phyloP scores from a whole-genome alignment of 2,113 vertebrate genomes.

The Peromyscus leucopus region DNA sequence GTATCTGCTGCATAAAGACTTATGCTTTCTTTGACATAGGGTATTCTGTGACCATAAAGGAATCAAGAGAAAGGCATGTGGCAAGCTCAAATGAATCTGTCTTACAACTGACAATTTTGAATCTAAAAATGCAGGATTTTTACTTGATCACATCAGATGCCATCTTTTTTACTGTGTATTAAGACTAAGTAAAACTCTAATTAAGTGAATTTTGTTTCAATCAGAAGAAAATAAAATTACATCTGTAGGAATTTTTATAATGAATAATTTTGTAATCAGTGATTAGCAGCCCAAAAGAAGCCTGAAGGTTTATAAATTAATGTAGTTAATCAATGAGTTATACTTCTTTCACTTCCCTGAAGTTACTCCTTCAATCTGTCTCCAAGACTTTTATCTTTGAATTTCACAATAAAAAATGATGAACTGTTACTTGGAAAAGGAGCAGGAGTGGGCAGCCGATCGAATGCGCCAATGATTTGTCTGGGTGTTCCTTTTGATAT shows the following conservation, averaged over 20 bases:
- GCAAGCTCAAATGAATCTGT: slow-evolving; percentile 28
- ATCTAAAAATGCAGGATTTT: slow-evolving; percentile 55
- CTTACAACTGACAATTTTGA: slow-evolving; percentile 47
- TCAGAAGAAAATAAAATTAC: slow-evolving; percentile 65
- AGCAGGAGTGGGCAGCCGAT: not conserved
- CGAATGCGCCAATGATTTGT: slow-evolving; percentile 48
- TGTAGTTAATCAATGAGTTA: slow-evolving; percentile 63
- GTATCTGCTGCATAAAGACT: slow-evolving; percentile 34
- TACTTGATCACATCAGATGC: not conserved
- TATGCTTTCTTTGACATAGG: not conserved
- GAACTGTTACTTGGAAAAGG: slow-evolving; percentile 61
- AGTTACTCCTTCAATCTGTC: slow-evolving; percentile 43
- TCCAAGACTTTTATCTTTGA: slow-evolving; percentile 59
- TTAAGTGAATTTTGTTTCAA: slow-evolving; percentile 38
- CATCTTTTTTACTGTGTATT: not conserved
- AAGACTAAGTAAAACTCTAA: slow-evolving; percentile 21
- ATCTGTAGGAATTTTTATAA: slow-evolving; percentile 52
- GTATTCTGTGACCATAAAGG: not conserved
- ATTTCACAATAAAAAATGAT: slow-evolving; percentile 58
- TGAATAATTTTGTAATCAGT: slow-evolving; percentile 60
- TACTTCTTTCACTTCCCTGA: slow-evolving; percentile 55
- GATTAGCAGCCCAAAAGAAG: slow-evolving; percentile 37
- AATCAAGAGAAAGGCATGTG: not conserved
- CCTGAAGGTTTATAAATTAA: slow-evolving; percentile 45
- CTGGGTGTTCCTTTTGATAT: slow-evolving; percentile 75